Conservation (phyloP, 2,888 invertebrate genomes). For the Coelopa pilipes region DNA sequence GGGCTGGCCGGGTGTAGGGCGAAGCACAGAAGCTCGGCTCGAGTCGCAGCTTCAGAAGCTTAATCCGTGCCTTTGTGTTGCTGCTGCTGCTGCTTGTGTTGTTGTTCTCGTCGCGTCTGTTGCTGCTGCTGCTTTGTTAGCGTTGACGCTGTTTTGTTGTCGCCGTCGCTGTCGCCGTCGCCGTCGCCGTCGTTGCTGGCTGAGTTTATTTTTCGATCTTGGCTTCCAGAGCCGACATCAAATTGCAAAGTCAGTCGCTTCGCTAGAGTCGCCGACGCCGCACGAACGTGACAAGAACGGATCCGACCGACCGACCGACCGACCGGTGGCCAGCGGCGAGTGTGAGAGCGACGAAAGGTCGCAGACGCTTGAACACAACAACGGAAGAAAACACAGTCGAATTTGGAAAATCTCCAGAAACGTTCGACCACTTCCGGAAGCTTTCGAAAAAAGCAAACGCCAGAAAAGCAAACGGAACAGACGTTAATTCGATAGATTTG, state of each 20-base stretch:
- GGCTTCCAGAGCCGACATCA: slow-evolving; percentile 36
- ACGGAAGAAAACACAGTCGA: slow-evolving; percentile 1
- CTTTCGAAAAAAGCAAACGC: neutral
- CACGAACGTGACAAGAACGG: slow-evolving; percentile 25
- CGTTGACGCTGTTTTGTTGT: slow-evolving; percentile 13
- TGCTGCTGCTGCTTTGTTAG: neutral
- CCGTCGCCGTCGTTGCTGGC: slow-evolving; percentile 26
- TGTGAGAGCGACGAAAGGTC: neutral
- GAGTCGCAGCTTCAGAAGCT: slow-evolving; percentile 34
- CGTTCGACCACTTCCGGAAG: neutral
- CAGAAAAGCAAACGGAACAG: neutral
- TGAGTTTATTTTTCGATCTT: slow-evolving; percentile 35
- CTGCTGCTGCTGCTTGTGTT: neutral
- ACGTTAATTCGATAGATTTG: neutral
- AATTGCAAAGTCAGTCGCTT: slow-evolving; percentile 59
- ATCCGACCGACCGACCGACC: neutral
- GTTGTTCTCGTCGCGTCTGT: neutral
- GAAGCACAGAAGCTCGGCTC: neutral
- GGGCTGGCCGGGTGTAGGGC: neutral
- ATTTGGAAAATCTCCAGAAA: neutral
- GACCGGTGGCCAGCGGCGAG: neutral
- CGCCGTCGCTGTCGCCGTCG: neutral
- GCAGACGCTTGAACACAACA: neutral
- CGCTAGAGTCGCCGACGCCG: slow-evolving; percentile 59
- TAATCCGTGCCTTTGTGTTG: slow-evolving; percentile 25